phyloP scores from a whole-genome alignment of 1,140 invertebrate species.

The Bradysia coprophila region DNA sequence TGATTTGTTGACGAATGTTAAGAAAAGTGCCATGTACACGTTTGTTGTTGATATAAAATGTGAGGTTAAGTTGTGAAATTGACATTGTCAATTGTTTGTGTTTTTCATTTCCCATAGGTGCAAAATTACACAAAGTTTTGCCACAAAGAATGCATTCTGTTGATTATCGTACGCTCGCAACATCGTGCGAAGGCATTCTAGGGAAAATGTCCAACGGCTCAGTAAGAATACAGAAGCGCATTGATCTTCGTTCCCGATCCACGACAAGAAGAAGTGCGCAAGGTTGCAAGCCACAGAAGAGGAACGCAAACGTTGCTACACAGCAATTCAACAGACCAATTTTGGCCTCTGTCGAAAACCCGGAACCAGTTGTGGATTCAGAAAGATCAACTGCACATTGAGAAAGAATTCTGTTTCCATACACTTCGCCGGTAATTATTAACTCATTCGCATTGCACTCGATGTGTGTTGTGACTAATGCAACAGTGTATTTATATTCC shows the following conservation, averaged over 20 bases:
- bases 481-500: too few relatives aligned
- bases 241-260: slow-evolving; percentile 93
- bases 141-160: slow-evolving; percentile 88
- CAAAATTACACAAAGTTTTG: slow-evolving; percentile 62
- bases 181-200: slow-evolving; percentile 87
- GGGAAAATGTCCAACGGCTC: slow-evolving; percentile 87
- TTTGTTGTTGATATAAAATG: neutral
- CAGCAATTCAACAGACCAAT: slow-evolving; percentile 77
- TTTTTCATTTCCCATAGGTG: slow-evolving; percentile 33
- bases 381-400: slow-evolving; percentile 72
- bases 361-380: slow-evolving; percentile 51
- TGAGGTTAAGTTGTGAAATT: neutral
- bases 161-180: slow-evolving; percentile 85
- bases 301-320: slow-evolving; percentile 77
- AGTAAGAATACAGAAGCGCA: slow-evolving; percentile 89
- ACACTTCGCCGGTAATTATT: slow-evolving; percentile 51
- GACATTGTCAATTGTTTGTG: too few relatives aligned
- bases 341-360: slow-evolving; percentile 69
- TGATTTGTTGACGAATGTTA: too few relatives aligned
- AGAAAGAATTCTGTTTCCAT: slow-evolving; percentile 81
- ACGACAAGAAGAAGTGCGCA: slow-evolving; percentile 72
- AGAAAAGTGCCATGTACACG: too few relatives aligned
- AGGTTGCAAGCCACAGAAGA: slow-evolving; percentile 89
- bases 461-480: too few relatives aligned
- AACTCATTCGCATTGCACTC: too few relatives aligned